phyloP scores from a whole-genome alignment of 2,888 invertebrate species.

The Entomobrya proxima region DNA sequence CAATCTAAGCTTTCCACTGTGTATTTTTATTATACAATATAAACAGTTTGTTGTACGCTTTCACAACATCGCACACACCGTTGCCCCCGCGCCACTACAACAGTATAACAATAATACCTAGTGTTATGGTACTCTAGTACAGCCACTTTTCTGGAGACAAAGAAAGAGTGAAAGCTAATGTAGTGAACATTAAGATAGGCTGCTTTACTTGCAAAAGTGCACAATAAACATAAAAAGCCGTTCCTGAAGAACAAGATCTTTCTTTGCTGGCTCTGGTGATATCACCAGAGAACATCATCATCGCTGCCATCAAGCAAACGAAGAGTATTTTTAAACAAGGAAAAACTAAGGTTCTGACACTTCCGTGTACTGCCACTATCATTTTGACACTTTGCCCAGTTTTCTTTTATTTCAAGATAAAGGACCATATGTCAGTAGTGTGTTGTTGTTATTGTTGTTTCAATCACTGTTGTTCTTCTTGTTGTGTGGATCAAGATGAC shows the following conservation, averaged over 20 bases:
- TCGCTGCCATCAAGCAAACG: background rate
- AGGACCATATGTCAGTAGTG: conserved; percentile 50
- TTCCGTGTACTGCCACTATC: background rate
- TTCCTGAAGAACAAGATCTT: conserved; percentile 6
- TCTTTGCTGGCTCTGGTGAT: background rate
- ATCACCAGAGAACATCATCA: background rate
- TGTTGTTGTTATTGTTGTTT: conserved; percentile 25
- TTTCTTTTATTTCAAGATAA: conserved; percentile 1
- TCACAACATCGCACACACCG: background rate
- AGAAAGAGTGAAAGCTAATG: conserved; percentile 48
- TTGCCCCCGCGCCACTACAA: background rate
- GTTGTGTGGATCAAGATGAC: conserved; percentile 17
- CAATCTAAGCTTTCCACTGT: conserved; percentile 17
- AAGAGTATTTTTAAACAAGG: background rate
- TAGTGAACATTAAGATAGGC: conserved; percentile 44
- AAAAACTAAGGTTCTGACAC: background rate
- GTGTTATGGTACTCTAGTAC: background rate
- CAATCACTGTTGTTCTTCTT: background rate
- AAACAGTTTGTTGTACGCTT: background rate
- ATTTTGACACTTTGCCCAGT: conserved; percentile 59
- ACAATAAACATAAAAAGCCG: conserved; percentile 40
- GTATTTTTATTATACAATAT: conserved; percentile 25
- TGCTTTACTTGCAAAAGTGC: conserved; percentile 28
- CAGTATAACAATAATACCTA: too few species aligned
- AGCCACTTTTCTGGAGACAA: background rate